Evolutionary conservation across 2,113 vertebrate species (phyloP).

Genomic region (Chionodraco myersi): DNA sequence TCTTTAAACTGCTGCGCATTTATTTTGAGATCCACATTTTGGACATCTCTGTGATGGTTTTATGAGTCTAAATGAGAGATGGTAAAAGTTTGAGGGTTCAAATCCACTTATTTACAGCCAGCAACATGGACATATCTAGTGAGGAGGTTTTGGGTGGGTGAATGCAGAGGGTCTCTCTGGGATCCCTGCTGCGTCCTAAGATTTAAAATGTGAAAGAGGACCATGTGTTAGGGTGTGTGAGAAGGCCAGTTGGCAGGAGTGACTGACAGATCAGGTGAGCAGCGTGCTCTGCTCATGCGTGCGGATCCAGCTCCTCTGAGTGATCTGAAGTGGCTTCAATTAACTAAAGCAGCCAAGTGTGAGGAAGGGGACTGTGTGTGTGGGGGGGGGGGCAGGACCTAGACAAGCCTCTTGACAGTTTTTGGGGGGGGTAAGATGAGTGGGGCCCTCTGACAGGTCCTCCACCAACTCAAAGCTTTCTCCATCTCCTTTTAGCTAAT

Average conservation of each 20-base stretch:
- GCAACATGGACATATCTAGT: background rate
- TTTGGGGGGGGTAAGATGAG: constrained; percentile 30
- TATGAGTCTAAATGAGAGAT: background rate
- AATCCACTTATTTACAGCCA: background rate
- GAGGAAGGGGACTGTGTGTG: constrained; percentile 47
- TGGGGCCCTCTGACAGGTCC: constrained; percentile 56
- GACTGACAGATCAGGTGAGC: constrained; percentile 73
- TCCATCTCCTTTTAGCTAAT: constrained; percentile 70
- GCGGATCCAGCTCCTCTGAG: constrained; percentile 60
- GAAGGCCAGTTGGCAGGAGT: constrained; percentile 25
- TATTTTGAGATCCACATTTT: constrained; percentile 6
- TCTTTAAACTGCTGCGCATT: background rate
- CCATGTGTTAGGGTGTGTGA: constrained; percentile 4
- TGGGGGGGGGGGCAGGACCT: constrained; percentile 12
- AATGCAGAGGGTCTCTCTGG: background rate
- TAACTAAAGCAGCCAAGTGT: constrained; percentile 75
- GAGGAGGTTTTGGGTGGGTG: background rate
- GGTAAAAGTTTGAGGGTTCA: background rate
- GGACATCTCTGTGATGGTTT: background rate
- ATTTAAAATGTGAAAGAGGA: background rate
- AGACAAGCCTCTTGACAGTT: constrained; percentile 63
- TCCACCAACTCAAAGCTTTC: constrained; percentile 54
- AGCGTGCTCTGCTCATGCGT: constrained; percentile 43
- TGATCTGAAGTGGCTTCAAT: constrained; percentile 78
- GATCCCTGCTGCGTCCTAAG: constrained; percentile 1